phyloP scores from a whole-genome alignment of 64 coral and sea anemone species.

The Stichodactyla mertensii region DNA sequence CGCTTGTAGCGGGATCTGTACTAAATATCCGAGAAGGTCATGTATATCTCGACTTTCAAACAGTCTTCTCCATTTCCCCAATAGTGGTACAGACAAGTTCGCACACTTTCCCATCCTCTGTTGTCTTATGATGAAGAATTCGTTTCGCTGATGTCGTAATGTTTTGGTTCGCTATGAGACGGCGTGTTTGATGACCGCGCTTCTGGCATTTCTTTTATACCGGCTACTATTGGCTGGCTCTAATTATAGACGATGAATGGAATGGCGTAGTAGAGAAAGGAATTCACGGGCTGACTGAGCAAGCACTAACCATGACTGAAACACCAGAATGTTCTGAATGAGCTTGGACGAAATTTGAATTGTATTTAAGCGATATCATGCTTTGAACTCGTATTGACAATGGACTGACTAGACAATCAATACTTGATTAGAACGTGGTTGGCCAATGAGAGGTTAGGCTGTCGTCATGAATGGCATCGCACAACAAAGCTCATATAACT shows the following conservation, averaged over 20 bases:
- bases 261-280: neutral
- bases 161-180: constrained; percentile 18
- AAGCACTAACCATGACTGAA: constrained; percentile 1
- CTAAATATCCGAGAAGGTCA: constrained; percentile 27
- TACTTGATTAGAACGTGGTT: neutral
- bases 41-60: constrained; percentile 6
- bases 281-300: constrained; percentile 2
- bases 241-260: constrained; percentile 27
- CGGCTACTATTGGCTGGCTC: neutral
- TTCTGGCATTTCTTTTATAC: constrained; percentile 22
- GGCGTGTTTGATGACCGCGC: constrained; percentile 15
- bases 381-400: neutral
- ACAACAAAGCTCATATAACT: neutral
- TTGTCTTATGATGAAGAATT: neutral
- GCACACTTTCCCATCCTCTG: constrained; percentile 25
- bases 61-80: neutral
- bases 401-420: constrained; percentile 9
- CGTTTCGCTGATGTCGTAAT: neutral
- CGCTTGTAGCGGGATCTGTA: constrained; percentile 35
- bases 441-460: neutral
- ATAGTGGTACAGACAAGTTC: constrained; percentile 5
- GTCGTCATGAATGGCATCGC: neutral
- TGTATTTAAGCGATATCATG: constrained; percentile 7
- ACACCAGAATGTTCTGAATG: constrained; percentile 14
- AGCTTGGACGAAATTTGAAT: neutral